These are phyloP conservation scores for Craseonycteris thonglongyai DNA, from an alignment of 2,113 vertebrate genomes.

Conservation along the genomic window DNA sequence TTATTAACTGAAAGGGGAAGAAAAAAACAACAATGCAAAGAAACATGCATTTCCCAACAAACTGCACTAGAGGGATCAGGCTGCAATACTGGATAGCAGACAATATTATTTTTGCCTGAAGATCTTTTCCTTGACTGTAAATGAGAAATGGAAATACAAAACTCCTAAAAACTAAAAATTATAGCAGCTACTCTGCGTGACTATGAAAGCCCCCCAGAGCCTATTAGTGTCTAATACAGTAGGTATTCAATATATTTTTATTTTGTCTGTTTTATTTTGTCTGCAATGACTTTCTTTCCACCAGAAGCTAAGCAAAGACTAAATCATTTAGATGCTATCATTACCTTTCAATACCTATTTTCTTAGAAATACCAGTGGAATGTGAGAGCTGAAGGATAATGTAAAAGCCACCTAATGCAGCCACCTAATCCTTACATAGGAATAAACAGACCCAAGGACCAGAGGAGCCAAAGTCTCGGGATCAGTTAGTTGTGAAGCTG, in stretches of 20 bases:
- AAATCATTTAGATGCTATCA: neutral
- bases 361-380: neutral
- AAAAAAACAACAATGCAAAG: conserved; percentile 38
- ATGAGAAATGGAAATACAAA: conserved; percentile 12
- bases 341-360: neutral
- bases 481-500: neutral
- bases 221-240: neutral
- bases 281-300: neutral
- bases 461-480: neutral
- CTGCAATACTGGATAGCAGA: neutral
- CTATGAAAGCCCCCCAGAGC: neutral
- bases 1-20: neutral
- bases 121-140: neutral
- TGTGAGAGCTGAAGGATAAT: neutral
- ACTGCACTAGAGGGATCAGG: neutral
- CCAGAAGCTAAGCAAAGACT: neutral
- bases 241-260: neutral
- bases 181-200: neutral
- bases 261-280: neutral
- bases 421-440: neutral
- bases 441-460: neutral
- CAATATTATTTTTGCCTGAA: neutral
- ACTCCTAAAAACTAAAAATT: conserved; percentile 4
- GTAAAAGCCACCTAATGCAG: neutral
- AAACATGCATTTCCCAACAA: neutral